Percentiles rank a stretch among this genome's conserved stretches.
phyloP scores from a whole-genome alignment of 2,113 vertebrate genomes.

The Perognathus longimembris region DNA sequence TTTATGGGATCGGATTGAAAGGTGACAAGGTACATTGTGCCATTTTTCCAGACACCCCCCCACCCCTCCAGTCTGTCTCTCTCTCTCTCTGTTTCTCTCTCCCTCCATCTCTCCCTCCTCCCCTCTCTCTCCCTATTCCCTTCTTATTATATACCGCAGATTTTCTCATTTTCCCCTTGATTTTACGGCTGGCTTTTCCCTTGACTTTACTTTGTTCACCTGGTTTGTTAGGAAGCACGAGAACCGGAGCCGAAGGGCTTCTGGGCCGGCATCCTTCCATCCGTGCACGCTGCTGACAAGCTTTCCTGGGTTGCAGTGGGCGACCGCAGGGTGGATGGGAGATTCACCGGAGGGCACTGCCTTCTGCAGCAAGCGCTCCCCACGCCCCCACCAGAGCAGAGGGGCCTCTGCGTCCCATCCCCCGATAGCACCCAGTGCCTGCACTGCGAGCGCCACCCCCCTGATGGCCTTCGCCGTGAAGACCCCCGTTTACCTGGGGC shows the following conservation, averaged over 20 bases:
- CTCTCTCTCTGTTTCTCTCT: too few species aligned
- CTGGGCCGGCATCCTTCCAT: not conserved
- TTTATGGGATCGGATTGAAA: fast-evolving
- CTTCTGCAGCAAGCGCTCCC: not conserved
- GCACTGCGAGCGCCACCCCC: not conserved
- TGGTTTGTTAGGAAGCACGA: not conserved
- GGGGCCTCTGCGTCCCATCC: fast-evolving
- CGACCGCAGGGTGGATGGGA: not conserved
- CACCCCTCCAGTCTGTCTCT: not conserved
- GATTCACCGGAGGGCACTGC: too few species aligned
- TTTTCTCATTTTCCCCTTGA: too few species aligned
- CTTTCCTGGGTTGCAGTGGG: not conserved
- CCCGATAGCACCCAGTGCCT: fast-evolving
- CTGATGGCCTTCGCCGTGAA: not conserved
- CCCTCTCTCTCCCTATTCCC: not conserved
- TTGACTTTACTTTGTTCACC: not conserved
- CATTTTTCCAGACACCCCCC: fast-evolving
- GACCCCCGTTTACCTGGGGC: conserved; percentile 25
- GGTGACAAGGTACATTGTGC: fast-evolving
- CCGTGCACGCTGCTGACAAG: not conserved
- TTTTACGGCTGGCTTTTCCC: not conserved
- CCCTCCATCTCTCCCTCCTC: too few species aligned
- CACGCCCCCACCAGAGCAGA: too few species aligned
- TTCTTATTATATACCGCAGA: not conserved
- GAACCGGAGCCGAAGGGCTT: not conserved